Base-by-base conservation (phyloP, 1,140 invertebrate genomes). In the Branchinecta lynchi region DNA sequence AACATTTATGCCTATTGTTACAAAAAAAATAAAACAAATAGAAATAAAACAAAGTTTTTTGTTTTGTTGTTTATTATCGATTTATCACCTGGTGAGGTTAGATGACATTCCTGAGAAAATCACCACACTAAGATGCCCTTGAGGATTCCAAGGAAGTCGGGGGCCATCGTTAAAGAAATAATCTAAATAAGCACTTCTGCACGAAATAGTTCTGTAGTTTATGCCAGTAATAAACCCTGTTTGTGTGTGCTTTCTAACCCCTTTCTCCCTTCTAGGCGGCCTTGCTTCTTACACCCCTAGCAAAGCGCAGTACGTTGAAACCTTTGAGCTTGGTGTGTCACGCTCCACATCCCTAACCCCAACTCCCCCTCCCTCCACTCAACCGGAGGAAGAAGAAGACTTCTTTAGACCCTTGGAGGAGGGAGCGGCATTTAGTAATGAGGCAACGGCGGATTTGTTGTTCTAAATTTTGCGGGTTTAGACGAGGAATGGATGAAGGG, bases 301-400 rank as follows among this genome's bases (percentile, higher is more conserved):
- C 73, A 86, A 86, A 78, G 79, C 82, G 43, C 80, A 81, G 71
- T 76, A 84, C 71, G 78, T 80, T 68, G 79, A 81, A 65, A 79
- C 81, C n/a, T 86, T 86, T 75, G 83, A 86, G 74, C 75, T 86
- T 70, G 85, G 85, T 46, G 80, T 86, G 9, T 86, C 84, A n/a
- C 79, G 84, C 72, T 74, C 70, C 72, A 10, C 65, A 76, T 66
- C 43, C 75, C 66, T 69, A 75, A 7, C 72, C 71, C 72, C 74
- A 45, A 74, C 69, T 44, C 67, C 72, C 7, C 43, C 74, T 15
- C 68, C 70, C 10, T 44, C 67, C 68, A 66, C 44, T 17, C 9
- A 15, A 3, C 43, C 65, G 7, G 44, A 72, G 8, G 44, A 17
- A 15, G 2, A 20, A 44, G 75, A 79, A 7, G 81, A 83, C n/a